Base-by-base conservation (phyloP, 1,140 invertebrate genomes). In the Lepidurus arcticus region DNA sequence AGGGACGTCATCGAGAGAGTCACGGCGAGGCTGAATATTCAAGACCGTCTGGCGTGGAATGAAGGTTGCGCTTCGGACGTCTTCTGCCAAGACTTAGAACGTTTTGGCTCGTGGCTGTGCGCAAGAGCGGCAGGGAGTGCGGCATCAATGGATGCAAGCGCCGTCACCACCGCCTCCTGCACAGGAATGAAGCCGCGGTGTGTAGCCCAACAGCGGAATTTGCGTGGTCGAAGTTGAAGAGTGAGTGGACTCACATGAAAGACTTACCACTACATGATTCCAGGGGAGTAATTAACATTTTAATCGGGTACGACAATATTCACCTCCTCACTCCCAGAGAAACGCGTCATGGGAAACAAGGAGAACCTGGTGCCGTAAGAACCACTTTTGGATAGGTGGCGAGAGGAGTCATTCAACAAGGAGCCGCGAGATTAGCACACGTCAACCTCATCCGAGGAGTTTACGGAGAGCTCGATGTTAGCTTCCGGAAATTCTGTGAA, bases 61-160 rank as follows among this genome's bases (percentile, higher is more conserved):
- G 47, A 53, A 53, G 21, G 44, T 24, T 76, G 45, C 34, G 73
- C 34, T 21, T 78, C 42, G 34, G 8, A 4, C 16, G 44, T 43
- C 26, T 45, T 73, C 73, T 73, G 16, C 24, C 42, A 44, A 21
- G 45, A 65, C 34, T 34, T 78, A 24, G 42, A 42, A 44, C 26
- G 76, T 16, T 79, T 79, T 44, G 75, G 75, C 45, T 34, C 11
- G 11, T 73, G 78, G 78, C 76, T 78, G 21, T 79, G 76, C 34
- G 4, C 10, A 24, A 13, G 78, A 78, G 75, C 73, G 42, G 16
- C 9, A 21, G 44, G 75, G 21, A 24, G n/a, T 76, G 75, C 1
- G 34, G 34, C 21, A 42, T 7, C n/a, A 44, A 42, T 43, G 42
- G 5, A 42, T 76, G 42, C n/a, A 76, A 76, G n/a, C 75, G 9